Conservation (phyloP, 1,140 invertebrate genomes). For the Megalopta genalis region DNA sequence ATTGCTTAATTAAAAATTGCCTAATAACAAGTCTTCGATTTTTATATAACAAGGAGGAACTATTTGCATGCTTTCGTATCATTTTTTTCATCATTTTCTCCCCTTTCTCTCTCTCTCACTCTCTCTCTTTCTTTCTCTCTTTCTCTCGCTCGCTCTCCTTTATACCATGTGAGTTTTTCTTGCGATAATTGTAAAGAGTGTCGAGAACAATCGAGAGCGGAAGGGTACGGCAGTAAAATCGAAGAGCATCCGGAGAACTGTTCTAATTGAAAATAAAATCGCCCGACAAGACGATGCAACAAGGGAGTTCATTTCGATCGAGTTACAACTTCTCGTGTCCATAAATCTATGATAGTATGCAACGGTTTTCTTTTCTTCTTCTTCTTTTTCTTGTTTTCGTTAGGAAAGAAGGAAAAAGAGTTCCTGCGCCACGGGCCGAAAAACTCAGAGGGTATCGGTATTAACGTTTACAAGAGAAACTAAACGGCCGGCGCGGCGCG, state of each 20-base stretch:
- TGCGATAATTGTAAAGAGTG: constrained; percentile 44
- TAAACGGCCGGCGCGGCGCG: constrained; percentile 18
- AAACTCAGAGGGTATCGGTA: constrained; percentile 62
- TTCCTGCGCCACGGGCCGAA: constrained; percentile 9
- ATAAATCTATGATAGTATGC: constrained; percentile 40
- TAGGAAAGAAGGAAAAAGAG: not conserved
- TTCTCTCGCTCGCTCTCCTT: too few relatives aligned
- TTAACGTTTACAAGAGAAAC: constrained; percentile 23
- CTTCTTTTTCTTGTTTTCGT: too few relatives aligned
- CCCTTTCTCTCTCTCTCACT: constrained; percentile 9
- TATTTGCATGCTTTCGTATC: constrained; percentile 69
- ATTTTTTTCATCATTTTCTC: constrained; percentile 26
- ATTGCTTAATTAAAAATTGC: constrained; percentile 76
- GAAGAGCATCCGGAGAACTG: too few relatives aligned
- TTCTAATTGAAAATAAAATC: too few relatives aligned
- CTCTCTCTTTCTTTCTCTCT: not conserved
- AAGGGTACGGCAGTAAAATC: not conserved
- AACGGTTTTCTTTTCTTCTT: constrained; percentile 1
- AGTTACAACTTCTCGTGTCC: constrained; percentile 36
- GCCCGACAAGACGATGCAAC: not conserved
- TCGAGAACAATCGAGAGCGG: not conserved
- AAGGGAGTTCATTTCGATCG: constrained; percentile 3
- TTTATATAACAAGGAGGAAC: constrained; percentile 75
- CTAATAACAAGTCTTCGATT: constrained; percentile 75
- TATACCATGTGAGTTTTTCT: constrained; percentile 63